Base-by-base conservation (phyloP, 2,113 vertebrate genomes). In the Apaloderma vittatum region DNA sequence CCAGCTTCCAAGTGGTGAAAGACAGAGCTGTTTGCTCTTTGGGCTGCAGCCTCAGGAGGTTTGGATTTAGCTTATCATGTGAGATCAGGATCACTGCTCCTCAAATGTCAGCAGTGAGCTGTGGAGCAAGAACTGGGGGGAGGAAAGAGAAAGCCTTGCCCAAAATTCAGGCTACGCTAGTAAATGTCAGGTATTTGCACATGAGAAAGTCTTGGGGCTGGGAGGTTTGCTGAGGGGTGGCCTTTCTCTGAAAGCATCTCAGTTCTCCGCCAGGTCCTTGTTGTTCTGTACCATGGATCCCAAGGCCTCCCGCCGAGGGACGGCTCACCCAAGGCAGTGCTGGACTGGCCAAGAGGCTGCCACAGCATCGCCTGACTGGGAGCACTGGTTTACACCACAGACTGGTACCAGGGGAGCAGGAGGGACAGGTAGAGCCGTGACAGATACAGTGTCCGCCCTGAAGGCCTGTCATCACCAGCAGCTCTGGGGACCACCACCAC, bases 61-160 rank as follows among this genome's bases (percentile, higher is more conserved):
- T 87, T 91, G 85, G 87, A 40, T 93, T 77, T 81, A 82, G 70
- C 29, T 95, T 91, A 70, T 86, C 82, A 10, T 68, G 55, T 15
- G 36, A 92, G 86, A 79, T 93, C 46, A 76, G 86, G 57, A 81
- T 88, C 29, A 27, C 54, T 82, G 82, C 86, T 83, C 54, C 71
- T 86, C 57, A 79, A 76, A 90, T 86, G 88, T 66, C 82, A 92
- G 58, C 82, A 83, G 62, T 32, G 46, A 97, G 54, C 82, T 63
- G 67, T 37, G 52, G 43, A 86, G 72, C 19, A 37, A 49, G 74
- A 46, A 68, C 22, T 20, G 16, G 8, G 37, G 59, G 27, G 29
- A 20, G 52, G 19, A 9, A 4, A 46, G 26, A 19, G 40, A n/a
- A 22, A 9, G 3, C n/a, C 30, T 82, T 51, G 30, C 49, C 51